Evolutionary conservation across 2,888 invertebrate species (phyloP), one percentile per base, ranked within the genome.

Genomic region (Nasonia oneida): DNA sequence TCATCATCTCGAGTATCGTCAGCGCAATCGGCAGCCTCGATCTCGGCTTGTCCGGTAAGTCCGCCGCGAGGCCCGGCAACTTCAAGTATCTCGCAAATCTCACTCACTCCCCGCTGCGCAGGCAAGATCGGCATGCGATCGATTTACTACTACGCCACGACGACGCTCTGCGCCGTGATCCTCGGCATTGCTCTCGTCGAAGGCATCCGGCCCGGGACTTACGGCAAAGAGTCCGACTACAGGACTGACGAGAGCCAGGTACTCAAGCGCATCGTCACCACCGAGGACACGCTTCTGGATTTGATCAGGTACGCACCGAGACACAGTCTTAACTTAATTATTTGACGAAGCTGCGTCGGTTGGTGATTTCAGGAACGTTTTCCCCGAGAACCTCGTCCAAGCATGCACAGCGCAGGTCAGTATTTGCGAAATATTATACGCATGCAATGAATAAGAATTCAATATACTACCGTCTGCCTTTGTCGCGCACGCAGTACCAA

Each of bases 1-100:
- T 97, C 87, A 96, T 97, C 86, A 94, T 96, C n/a, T 94, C 95
- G 2, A 95, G 95, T 18, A 94, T 96, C 87, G 94, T 97, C 75
- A 95, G 96, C 4, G 96, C 96, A 29, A 95, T 96, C 87, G 96
- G 96, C 18, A 95, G 95, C 74, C 94, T 97, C 89, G 96, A 97
- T 92, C 94, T 96, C 39, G 94, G 94, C 67, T 93, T 96, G 57
- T 96, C 96, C 23, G 96, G 96, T 87, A 94, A 94, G 90, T 10
- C 29, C 1, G 29, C 29, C 29, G 29, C 29, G 29, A 29, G 1
- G 29, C 29, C 29, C 29, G 29, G 29, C 1, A 29, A 29, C 29
- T 1, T 29, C 1, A 1, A 29, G 29, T 29, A 29, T 29, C 1
- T 29, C 29, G 29, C 29, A 29, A 29, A 29, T 29, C 29, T 29